A percentile compares a stretch with the other conserved stretches of the same genome.
These are phyloP conservation scores for Trididemnum miniatum DNA, from an alignment of 23 tunicate species.

Conservation along the genomic window DNA sequence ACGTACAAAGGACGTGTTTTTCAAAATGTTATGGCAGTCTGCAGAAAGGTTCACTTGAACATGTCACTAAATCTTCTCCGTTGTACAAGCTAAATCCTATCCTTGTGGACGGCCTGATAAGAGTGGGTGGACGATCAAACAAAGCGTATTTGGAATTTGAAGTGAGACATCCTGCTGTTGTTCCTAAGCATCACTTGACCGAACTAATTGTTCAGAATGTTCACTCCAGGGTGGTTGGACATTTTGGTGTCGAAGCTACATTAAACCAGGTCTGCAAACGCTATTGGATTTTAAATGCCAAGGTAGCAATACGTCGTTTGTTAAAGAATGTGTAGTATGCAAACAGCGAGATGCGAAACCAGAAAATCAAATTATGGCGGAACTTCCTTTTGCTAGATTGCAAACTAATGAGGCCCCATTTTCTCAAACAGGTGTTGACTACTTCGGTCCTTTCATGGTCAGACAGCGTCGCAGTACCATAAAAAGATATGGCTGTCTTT, in stretches of 20 bases:
- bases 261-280: background rate
- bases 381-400: no score
- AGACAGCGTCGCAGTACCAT: no score
- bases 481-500: no score
- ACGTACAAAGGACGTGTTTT: background rate
- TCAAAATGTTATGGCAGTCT: background rate
- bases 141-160: background rate
- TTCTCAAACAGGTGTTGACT: no score
- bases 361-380: no score
- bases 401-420: no score
- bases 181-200: constrained; percentile 6
- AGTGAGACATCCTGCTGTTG: constrained; percentile 9
- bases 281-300: background rate
- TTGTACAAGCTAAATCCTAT: constrained; percentile 12
- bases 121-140: constrained; percentile 14
- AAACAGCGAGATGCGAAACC: no score
- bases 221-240: constrained; percentile 5
- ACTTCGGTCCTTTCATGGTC: no score
- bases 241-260: constrained; percentile 5
- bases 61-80: background rate
- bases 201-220: background rate
- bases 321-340: no score
- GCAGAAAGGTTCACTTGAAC: background rate
- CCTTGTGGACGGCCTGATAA: background rate
- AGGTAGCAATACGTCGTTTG: no score